Base-by-base conservation (phyloP, 2,113 vertebrate species). In the Gadus chalcogrammus region DNA sequence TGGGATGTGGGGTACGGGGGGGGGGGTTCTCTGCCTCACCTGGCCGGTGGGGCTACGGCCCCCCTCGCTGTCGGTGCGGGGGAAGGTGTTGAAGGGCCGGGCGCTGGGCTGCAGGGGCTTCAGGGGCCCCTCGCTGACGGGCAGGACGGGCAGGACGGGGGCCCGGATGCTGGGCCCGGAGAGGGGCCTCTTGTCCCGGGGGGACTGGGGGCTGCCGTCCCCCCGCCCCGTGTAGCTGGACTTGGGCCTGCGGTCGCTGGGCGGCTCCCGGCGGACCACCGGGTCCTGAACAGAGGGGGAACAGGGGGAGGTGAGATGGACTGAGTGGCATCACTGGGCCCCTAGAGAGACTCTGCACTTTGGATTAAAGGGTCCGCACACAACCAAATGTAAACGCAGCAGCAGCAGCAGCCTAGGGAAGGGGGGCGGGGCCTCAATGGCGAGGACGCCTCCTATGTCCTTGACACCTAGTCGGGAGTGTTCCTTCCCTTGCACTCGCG, bases 11-110 rank as follows among this genome's bases (percentile, higher is more conserved):
- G 20, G 24, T 24, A 24, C 24, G 24, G 24, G 24, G 24, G 24
- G 24, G 24, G 24, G 24, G 2, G 58, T 28, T 18, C 4, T 28
- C 1, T 16, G 61, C 4, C 71, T 84, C 91, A 97, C 96, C 94
- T 95, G 95, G 74, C 88, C 79, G 0, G 81, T 85, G 31, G 92
- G 83, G 15, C 91, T 94, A 68, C 94, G 87, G 69, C 89, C 84
- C 0, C 93, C 91, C 61, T 95, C 94, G 13, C 92, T 95, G 72
- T 98, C 96, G 0, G 94, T 90, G 18, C 96, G 89, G 0, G 96
- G 96, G 83, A 96, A 98, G 0, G 96, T 98, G 88, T 98, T 96
- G 75, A 98, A 98, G 0, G 95, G 94, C 67, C 96, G 86, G 18
- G 92, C 88, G 0, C 85, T 86, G 75, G 93, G 94, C 53, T 93